phyloP scores from a whole-genome alignment of 2,113 vertebrate genomes.

The Heterotis niloticus region DNA sequence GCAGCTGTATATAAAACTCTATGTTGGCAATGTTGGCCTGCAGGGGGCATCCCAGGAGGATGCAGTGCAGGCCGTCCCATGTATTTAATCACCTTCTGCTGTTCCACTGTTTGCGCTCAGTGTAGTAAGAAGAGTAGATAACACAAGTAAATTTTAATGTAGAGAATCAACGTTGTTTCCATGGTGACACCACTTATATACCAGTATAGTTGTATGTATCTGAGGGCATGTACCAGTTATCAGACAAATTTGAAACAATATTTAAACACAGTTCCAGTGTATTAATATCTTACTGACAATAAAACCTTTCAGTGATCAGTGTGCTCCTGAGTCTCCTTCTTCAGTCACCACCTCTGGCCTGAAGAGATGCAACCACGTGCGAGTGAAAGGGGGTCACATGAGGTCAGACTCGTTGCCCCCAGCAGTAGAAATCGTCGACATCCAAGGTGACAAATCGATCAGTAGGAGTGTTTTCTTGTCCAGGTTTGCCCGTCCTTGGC shows the following conservation, averaged over 20 bases:
- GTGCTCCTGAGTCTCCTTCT: conserved; percentile 68
- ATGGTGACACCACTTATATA: conserved; percentile 88
- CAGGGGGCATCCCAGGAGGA: conserved; percentile 38
- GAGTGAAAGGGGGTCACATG: too few relatives aligned
- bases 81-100: conserved; percentile 73
- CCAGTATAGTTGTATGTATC: conserved; percentile 77
- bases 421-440: too few relatives aligned
- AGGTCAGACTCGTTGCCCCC: too few relatives aligned
- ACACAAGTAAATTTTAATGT: conserved; percentile 89
- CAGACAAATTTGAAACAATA: conserved; percentile 61
- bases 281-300: conserved; percentile 91
- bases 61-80: conserved; percentile 77
- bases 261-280: conserved; percentile 82
- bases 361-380: too few relatives aligned
- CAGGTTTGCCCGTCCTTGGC: too few relatives aligned
- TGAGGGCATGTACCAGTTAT: conserved; percentile 97
- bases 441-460: too few relatives aligned
- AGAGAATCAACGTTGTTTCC: conserved; percentile 87
- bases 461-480: too few relatives aligned
- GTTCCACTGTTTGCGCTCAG: conserved; percentile 72
- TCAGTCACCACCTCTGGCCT: neutral
- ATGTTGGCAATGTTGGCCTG: neutral
- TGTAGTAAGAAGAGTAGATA: conserved; percentile 76
- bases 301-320: conserved; percentile 84
- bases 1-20: neutral